Conservation (phyloP, 2,888 invertebrate genomes). For the Nymphalis polychloros region DNA sequence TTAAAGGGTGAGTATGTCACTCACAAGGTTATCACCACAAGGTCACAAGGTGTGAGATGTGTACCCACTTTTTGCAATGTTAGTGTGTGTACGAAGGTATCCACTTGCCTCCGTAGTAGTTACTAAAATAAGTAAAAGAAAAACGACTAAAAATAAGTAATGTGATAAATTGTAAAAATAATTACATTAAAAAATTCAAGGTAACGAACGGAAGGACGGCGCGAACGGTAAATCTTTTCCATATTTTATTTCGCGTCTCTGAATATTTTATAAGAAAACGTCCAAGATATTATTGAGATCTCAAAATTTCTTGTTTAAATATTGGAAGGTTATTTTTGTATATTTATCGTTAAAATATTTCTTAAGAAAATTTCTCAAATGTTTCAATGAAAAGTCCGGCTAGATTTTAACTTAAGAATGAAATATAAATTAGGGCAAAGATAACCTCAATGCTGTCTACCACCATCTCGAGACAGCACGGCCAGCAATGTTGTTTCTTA, state of each 20-base stretch:
- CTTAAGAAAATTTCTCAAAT: too few species aligned
- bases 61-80: too few species aligned
- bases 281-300: slow-evolving; percentile 12
- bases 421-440: too few species aligned
- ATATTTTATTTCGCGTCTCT: slow-evolving; percentile 21
- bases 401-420: too few species aligned
- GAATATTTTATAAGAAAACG: slow-evolving; percentile 21
- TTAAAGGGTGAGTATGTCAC: too few species aligned
- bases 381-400: too few species aligned
- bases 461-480: too few species aligned
- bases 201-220: slow-evolving; percentile 6
- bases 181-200: slow-evolving; percentile 14
- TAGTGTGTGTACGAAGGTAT: background rate
- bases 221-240: slow-evolving; percentile 14
- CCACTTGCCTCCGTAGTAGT: too few species aligned
- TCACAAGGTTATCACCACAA: too few species aligned
- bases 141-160: background rate
- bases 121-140: background rate
- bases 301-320: slow-evolving; percentile 5
- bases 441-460: too few species aligned
- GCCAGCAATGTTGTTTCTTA: too few species aligned
- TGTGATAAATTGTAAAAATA: slow-evolving; percentile 12
- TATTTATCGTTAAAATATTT: background rate
- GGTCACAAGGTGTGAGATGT: too few species aligned
- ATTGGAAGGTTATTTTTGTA: slow-evolving; percentile 5